Conservation (phyloP, 2,888 invertebrate species). For the Lepidochitona cinerea region DNA sequence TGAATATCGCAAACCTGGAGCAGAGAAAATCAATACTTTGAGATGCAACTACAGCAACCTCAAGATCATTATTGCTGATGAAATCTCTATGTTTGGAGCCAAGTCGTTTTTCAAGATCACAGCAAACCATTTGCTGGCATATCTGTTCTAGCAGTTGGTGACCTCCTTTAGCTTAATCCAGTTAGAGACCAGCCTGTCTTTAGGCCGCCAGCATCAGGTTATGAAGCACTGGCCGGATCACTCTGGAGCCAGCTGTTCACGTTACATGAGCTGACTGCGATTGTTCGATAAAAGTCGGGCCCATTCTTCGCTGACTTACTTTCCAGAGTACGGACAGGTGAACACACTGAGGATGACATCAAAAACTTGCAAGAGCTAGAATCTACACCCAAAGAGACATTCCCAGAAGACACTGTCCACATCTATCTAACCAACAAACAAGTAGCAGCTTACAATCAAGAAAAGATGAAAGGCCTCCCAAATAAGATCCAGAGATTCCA, state of each 20-base stretch:
- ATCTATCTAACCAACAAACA: neutral
- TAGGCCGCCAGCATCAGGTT: conserved; percentile 13
- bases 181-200: conserved; percentile 27
- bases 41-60: conserved; percentile 15
- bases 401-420: neutral
- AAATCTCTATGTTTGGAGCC: conserved; percentile 25
- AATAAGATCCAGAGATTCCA: conserved; percentile 1
- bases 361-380: neutral
- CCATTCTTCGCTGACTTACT: neutral
- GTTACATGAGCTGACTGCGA: too few relatives aligned
- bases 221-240: conserved; percentile 24
- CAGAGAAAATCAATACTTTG: conserved; percentile 15
- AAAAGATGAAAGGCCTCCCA: neutral
- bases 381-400: neutral
- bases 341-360: neutral
- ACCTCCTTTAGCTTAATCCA: conserved; percentile 15
- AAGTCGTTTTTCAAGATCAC: conserved; percentile 3
- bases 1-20: conserved; percentile 10
- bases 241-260: conserved; percentile 17
- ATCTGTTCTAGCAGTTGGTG: conserved; percentile 4
- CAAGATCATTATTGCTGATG: conserved; percentile 22
- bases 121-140: neutral
- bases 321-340: neutral
- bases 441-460: neutral
- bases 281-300: neutral